Base-by-base conservation (phyloP, 2,888 invertebrate species). In the Phasia obesa region DNA sequence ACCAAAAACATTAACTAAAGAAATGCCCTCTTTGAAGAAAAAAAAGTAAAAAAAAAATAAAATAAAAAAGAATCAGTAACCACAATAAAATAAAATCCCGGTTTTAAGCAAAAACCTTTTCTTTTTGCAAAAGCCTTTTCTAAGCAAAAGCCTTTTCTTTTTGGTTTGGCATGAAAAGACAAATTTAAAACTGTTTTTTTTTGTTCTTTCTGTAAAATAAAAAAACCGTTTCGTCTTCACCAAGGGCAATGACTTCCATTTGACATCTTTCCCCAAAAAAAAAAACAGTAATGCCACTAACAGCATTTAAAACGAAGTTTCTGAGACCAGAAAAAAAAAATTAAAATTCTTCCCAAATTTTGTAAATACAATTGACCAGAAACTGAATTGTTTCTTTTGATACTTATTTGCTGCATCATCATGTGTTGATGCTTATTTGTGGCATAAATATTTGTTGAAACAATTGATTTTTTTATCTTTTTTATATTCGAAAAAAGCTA, bases 221-320 rank as follows among this genome's bases (percentile, higher is more conserved):
- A 77, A 77, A 35, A 73, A 82, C 82, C 74, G 77, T 82, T 78
- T 77, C 64, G 27, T 67, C 75, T 60, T 69, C 51, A 53, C 31
- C 42, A 62, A 73, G 81, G 81, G 67, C 77, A 82, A 69, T 82
- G 81, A 77, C 81, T 69, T 64, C 13, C 9, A 38, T 55, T 77
- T 81, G 81, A 76, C 81, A 76, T 59, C 74, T 81, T 77, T 42
- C 13, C 53, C 44, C n/a, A n/a, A 55, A 69, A 47, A 70, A 42
- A 42, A n/a, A 42, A 42, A n/a, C 2, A 42, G 3, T 7, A 2
- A 42, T n/a, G 49, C 23, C 44, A 44, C 13, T 11, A 38, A 35
- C 17, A 25, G 17, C 31, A 76, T 19, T 55, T 17, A 4, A 67
- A 17, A 67, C n/a, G 15, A 49, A 21, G 44, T 53, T 62, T 60